These are phyloP conservation scores for Zonotrichia leucophrys DNA, from an alignment of 2,113 vertebrate species.

Conservation along the genomic window DNA sequence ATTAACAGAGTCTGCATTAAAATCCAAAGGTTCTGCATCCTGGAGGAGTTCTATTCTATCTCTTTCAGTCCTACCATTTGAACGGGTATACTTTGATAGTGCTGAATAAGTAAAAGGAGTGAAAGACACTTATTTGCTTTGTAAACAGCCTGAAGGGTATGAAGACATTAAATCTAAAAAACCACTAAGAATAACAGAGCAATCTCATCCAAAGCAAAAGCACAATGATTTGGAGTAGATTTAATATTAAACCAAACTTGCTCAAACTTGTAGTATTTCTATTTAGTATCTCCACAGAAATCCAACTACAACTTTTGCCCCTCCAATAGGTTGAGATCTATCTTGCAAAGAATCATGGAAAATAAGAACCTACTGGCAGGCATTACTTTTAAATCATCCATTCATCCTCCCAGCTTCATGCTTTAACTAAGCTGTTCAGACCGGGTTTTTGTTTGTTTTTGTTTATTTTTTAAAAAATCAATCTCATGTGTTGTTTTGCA, in stretches of 20 bases:
- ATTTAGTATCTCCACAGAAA: not conserved
- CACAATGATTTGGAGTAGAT: not conserved
- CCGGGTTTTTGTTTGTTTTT: not conserved
- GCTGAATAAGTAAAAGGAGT: slow-evolving; percentile 18
- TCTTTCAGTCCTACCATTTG: slow-evolving; percentile 82
- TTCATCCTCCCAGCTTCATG: not conserved
- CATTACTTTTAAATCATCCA: not conserved
- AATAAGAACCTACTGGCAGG: not conserved
- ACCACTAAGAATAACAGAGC: fast-evolving
- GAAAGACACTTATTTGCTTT: not conserved
- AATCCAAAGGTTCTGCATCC: slow-evolving; percentile 93
- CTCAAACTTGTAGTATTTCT: not conserved
- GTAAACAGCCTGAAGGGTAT: not conserved
- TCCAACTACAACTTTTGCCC: not conserved
- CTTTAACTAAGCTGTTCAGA: not conserved
- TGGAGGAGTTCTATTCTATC: slow-evolving; percentile 93
- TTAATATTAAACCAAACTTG: not conserved
- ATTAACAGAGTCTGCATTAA: slow-evolving; percentile 84
- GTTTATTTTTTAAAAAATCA: not conserved
- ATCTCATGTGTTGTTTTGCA: not conserved
- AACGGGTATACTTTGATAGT: slow-evolving; percentile 85
- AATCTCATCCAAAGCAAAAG: not conserved
- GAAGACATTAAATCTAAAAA: not conserved
- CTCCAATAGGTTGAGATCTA: not conserved
- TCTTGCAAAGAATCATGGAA: not conserved